phyloP scores from a whole-genome alignment of 1,140 invertebrate species.

The Rhagoletis zephyria region DNA sequence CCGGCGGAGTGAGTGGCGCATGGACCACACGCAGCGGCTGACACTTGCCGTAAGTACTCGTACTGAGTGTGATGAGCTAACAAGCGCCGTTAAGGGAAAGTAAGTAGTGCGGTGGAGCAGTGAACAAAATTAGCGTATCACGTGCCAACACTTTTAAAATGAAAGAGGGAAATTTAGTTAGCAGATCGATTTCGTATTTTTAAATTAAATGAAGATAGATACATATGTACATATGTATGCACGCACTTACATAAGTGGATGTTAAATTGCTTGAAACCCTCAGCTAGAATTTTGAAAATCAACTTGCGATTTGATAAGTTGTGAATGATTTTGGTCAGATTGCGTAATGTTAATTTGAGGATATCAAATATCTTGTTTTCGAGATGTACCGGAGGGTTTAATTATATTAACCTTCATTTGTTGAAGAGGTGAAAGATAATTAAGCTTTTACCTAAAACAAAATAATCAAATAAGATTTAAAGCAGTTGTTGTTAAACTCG shows the following conservation, averaged over 20 bases:
- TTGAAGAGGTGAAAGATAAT: not conserved
- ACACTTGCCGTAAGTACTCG: conserved; percentile 5
- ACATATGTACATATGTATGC: not conserved
- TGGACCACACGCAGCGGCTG: conserved; percentile 54
- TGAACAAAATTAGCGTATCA: conserved; percentile 71
- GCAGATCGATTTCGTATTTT: conserved; percentile 20
- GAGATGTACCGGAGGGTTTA: not conserved
- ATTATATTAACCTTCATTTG: not conserved
- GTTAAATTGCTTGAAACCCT: not conserved
- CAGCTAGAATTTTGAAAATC: not conserved
- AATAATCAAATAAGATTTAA: not conserved
- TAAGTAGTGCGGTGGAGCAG: not conserved
- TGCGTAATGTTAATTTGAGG: not conserved
- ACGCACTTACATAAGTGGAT: not conserved
- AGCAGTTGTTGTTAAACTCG: not conserved
- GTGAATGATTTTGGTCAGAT: not conserved
- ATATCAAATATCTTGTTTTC: not conserved
- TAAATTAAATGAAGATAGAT: not conserved
- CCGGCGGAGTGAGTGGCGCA: conserved; percentile 58
- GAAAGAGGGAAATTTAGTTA: not conserved
- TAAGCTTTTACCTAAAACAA: not conserved
- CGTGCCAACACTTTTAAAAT: conserved; percentile 59
- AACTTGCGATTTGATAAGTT: conserved; percentile 5
- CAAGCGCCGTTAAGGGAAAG: not conserved
- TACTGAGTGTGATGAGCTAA: conserved; percentile 10